Evolutionary conservation across 2,888 invertebrate genomes (phyloP).

Genomic region (Cantharis lateralis): DNA sequence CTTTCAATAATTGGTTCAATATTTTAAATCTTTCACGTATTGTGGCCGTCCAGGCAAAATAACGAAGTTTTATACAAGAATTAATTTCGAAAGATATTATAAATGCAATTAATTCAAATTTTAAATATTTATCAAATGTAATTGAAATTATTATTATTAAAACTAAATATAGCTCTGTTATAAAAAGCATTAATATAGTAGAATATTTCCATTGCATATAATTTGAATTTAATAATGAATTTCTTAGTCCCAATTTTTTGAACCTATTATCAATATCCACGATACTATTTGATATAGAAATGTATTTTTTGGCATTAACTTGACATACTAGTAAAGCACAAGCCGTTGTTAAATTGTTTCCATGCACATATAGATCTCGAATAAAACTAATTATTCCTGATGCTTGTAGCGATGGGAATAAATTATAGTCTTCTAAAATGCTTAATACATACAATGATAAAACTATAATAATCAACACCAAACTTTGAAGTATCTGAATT

Average conservation of each 20-base stretch:
- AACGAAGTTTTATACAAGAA: slow-evolving; percentile 18
- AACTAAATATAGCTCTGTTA: not conserved
- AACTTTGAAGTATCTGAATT: slow-evolving; percentile 5
- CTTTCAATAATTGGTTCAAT: slow-evolving; percentile 8
- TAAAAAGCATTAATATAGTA: not conserved
- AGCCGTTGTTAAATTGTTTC: slow-evolving; percentile 12
- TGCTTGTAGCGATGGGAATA: not conserved
- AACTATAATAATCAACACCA: not conserved
- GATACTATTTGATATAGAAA: slow-evolving; percentile 2
- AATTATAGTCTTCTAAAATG: not conserved
- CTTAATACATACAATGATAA: not conserved
- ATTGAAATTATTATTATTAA: not conserved
- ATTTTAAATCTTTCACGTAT: slow-evolving; percentile 20
- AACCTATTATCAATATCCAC: slow-evolving; percentile 15
- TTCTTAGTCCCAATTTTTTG: slow-evolving; percentile 3
- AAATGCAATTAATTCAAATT: not conserved
- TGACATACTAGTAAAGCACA: slow-evolving; percentile 10
- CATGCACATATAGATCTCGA: slow-evolving; percentile 9
- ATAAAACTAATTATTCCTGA: slow-evolving; percentile 21
- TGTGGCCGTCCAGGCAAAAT: slow-evolving; percentile 14
- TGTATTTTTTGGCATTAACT: slow-evolving; percentile 13
- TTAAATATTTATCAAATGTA: not conserved
- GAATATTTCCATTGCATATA: slow-evolving; percentile 7
- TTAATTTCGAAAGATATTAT: slow-evolving; percentile 6
- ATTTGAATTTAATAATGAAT: slow-evolving; percentile 16